Evolutionary conservation across 2,888 invertebrate genomes (phyloP).

Genomic region (Thyatira batis): DNA sequence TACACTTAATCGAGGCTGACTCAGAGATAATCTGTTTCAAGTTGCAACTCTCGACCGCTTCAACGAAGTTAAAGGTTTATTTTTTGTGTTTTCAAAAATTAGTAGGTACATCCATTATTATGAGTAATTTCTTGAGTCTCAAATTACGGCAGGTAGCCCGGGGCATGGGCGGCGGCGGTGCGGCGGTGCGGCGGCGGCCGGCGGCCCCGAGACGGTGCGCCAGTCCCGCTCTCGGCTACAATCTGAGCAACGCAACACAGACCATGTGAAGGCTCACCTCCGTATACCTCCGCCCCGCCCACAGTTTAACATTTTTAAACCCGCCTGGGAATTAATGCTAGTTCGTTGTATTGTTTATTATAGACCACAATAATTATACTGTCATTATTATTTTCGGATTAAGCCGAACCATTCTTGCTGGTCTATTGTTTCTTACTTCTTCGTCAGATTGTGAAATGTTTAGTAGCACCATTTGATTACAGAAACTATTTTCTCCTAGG

Average conservation of each 20-base stretch:
- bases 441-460: conserved; percentile 18
- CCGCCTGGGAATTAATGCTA: conserved; percentile 70
- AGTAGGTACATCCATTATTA: conserved; percentile 78
- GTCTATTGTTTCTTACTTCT: conserved; percentile 24
- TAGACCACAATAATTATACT: conserved; percentile 63
- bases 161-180: conserved; percentile 36
- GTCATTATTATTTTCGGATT: conserved; percentile 58
- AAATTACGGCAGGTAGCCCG: conserved; percentile 80
- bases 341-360: conserved; percentile 72
- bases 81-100: conserved; percentile 67
- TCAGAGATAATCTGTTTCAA: conserved; percentile 57
- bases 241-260: conserved; percentile 38
- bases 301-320: conserved; percentile 79
- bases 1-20: conserved; percentile 33
- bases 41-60: conserved; percentile 43
- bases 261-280: conserved; percentile 63
- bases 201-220: background rate
- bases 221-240: conserved; percentile 50
- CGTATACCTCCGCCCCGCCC: conserved; percentile 62
- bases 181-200: background rate
- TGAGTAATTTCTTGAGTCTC: conserved; percentile 76
- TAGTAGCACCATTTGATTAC: conserved; percentile 15
- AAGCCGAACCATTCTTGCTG: conserved; percentile 18
- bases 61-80: conserved; percentile 51
- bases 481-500: background rate